Evolutionary conservation across 2,113 vertebrate genomes (phyloP), one percentile per base, ranked within the genome.

Genomic region (Turdus rufiventris): DNA sequence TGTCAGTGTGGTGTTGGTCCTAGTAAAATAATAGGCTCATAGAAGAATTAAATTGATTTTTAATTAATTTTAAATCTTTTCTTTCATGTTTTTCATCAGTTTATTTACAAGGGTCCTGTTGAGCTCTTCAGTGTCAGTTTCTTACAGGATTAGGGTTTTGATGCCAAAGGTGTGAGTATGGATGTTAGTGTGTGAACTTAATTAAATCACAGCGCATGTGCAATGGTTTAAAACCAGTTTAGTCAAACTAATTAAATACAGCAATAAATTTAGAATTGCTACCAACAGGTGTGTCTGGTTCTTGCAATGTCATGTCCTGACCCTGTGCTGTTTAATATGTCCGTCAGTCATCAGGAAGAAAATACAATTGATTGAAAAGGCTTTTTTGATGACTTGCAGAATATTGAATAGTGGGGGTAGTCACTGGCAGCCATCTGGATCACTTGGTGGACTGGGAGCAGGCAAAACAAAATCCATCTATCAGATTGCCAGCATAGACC

Each of bases 241-340:
- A 79, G 34, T 45, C 5, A 10, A 88, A 34, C 58, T 93, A 88
- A 80, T 88, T 83, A 92, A 88, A 88, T 61, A 66, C 40, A 68
- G 58, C 28, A 61, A 43, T 85, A 68, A 53, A 82, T 57, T 63
- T 77, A 79, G 88, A 72, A 23, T 79, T 71, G 40, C 57, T 88
- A 85, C 72, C 68, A 70, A 47, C 72, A 94, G 85, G 79, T 88
- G 45, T 85, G 63, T 88, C 88, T 95, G 88, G 60, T 66, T 96
- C 63, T 60, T 70, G 42, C 62, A 38, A 42, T 65, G 50, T 87
- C 11, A 2, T 42, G 29, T 76, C 87, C 47, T 66, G 54, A 73
- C 26, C 45, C 57, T 88, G 25, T 82, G 73, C 60, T 74, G 20
- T 87, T 93, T 87, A 78, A 71, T 84, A 19, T 9, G 24, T 76